A percentile compares a stretch with the other conserved stretches of the same genome.
Conservation (phyloP, 2,797 vertebrate species). For the Phylloscopus collybita region DNA sequence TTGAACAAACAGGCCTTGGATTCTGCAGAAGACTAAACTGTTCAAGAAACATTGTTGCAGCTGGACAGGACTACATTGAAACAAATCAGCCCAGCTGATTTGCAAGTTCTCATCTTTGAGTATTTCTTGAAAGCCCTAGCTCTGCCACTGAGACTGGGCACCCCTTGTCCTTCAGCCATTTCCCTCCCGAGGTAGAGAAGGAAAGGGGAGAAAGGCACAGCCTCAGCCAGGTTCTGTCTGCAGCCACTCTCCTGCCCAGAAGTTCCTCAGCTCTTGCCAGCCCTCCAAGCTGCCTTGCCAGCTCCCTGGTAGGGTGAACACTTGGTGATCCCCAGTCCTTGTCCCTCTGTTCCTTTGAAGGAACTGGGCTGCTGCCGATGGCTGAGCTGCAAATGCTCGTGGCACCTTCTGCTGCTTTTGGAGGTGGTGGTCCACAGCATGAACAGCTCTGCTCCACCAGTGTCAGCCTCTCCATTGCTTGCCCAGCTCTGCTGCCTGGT, state of each 20-base stretch:
- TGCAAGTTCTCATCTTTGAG: neutral
- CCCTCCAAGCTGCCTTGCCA: neutral
- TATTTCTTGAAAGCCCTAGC: neutral
- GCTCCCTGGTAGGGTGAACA: neutral
- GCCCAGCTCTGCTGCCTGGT: neutral
- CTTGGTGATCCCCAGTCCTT: fast-evolving
- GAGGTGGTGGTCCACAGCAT: neutral
- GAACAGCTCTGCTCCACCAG: neutral
- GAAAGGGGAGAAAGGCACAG: neutral
- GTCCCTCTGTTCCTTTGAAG: neutral
- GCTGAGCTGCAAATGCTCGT: neutral
- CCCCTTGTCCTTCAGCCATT: neutral
- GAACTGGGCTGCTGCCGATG: neutral
- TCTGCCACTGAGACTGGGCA: neutral
- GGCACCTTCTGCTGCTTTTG: neutral
- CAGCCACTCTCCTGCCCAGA: neutral
- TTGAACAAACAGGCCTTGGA: neutral
- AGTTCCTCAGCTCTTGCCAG: neutral
- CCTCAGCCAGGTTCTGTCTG: neutral
- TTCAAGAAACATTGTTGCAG: neutral
- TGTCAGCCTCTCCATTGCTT: fast-evolving
- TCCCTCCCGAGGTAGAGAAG: neutral
- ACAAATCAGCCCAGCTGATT: neutral
- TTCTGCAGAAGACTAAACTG: neutral
- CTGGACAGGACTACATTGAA: neutral